Evolutionary conservation across 2,113 vertebrate genomes (phyloP), one percentile per base, ranked within the genome.

Genomic region (Amphilophus citrinellus): DNA sequence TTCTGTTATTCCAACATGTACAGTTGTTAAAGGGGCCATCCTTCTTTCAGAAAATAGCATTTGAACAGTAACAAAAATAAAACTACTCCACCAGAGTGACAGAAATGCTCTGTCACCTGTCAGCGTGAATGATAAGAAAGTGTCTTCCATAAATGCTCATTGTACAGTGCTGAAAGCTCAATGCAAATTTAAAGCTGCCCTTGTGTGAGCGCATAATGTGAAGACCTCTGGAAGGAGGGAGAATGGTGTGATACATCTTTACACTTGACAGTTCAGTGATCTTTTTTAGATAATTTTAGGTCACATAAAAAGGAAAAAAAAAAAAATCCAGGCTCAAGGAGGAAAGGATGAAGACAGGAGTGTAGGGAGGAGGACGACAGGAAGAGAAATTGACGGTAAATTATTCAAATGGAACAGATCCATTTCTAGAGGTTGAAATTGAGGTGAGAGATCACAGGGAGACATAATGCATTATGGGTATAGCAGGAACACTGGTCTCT

Each of bases 331-430:
- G 24, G 35, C n/a, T 35, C 59, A 35, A 61, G 80, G 39, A 62
- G 79, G 81, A 68, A 60, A 80, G 50, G 62, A 17, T 22, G 79
- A 77, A 79, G 53, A 60, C 57, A 10, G 57, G 50, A 59, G 71
- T 4, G 81, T 76, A 35, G 79, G 27, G 79, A 77, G 76, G 50
- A 77, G 84, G 61, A 83, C 8, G 81, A 87, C 30, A 61, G 83
- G 79, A 88, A 22, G 90, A 87, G 86, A 89, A 90, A 95, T 93
- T 91, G 86, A 94, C 92, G 87, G 84, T 92, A 87, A 95, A 95
- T 95, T 93, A 96, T 95, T 96, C 91, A 95, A 92, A 95, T 92
- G 91, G 87, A 92, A 92, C 94, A 91, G 89, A 94, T 94, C 77
- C 27, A 75, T 92, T 91, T 94, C 68, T 68, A 61, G 79, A 89